phyloP scores from a whole-genome alignment of 2,888 invertebrate species.

The Drosophila ochracea region DNA sequence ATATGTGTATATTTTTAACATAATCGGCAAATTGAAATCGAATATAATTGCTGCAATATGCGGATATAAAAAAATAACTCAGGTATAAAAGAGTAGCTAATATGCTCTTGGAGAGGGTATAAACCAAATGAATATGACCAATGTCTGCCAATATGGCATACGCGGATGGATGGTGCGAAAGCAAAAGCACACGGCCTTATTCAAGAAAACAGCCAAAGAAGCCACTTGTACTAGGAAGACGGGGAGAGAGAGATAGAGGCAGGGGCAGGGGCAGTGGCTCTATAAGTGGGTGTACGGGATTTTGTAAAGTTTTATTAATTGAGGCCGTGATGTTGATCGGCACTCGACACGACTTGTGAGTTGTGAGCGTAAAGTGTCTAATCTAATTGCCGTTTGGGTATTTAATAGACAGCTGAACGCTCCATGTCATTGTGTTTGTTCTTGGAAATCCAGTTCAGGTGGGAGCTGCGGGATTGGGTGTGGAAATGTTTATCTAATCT shows the following conservation, averaged over 20 bases:
- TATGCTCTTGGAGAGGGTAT: conserved; percentile 19
- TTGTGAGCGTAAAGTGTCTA: not conserved
- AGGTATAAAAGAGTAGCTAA: not conserved
- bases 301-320: conserved; percentile 20
- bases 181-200: conserved; percentile 44
- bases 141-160: conserved; percentile 48
- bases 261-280: not conserved
- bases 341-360: not conserved
- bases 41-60: not conserved
- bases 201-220: not conserved
- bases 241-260: too few species aligned
- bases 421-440: conserved; percentile 9
- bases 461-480: not conserved
- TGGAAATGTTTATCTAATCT: conserved; percentile 17
- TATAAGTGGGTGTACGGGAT: not conserved
- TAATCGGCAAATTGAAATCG: not conserved
- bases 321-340: conserved; percentile 26
- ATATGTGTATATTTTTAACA: not conserved
- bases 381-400: conserved; percentile 29
- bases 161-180: not conserved
- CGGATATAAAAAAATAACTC: not conserved
- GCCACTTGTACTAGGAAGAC: not conserved
- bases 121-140: not conserved
- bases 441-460: not conserved
- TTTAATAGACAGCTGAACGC: conserved; percentile 20